These are phyloP conservation scores for Galerucella calmariensis DNA, from an alignment of 2,888 invertebrate genomes.

Conservation along the genomic window DNA sequence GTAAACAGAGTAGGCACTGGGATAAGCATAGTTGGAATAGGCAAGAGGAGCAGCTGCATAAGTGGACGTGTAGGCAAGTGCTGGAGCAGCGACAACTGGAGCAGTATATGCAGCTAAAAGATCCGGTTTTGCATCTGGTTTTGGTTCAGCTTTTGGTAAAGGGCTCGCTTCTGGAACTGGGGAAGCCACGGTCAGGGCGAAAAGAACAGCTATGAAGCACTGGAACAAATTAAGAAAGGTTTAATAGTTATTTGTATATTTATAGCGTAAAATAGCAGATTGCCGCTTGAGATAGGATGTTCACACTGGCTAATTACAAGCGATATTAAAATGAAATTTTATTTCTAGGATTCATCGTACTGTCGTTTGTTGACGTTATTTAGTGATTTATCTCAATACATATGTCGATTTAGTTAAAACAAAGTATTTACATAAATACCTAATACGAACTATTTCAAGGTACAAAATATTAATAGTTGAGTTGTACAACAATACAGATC, in stretches of 20 bases:
- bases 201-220: slow-evolving; percentile 14
- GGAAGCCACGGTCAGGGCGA: slow-evolving; percentile 9
- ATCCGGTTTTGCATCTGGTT: slow-evolving; percentile 18
- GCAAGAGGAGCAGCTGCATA: slow-evolving; percentile 24
- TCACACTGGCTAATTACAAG: no score
- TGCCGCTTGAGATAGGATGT: no score
- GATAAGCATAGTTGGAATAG: slow-evolving; percentile 21
- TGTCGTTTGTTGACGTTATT: no score
- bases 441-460: no score
- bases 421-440: no score
- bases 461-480: no score
- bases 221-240: slow-evolving; percentile 1
- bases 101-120: slow-evolving; percentile 22
- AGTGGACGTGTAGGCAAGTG: slow-evolving; percentile 17
- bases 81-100: slow-evolving; percentile 22
- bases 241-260: background rate
- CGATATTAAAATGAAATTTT: no score
- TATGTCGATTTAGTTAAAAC: no score
- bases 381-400: no score
- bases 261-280: no score
- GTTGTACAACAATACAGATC: no score
- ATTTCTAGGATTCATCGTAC: no score
- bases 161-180: slow-evolving; percentile 28
- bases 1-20: slow-evolving; percentile 18
- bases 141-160: slow-evolving; percentile 18